Evolutionary conservation across 2,888 invertebrate genomes (phyloP), one percentile per base, ranked within the genome.

Genomic region (Drosophila anomelani): DNA sequence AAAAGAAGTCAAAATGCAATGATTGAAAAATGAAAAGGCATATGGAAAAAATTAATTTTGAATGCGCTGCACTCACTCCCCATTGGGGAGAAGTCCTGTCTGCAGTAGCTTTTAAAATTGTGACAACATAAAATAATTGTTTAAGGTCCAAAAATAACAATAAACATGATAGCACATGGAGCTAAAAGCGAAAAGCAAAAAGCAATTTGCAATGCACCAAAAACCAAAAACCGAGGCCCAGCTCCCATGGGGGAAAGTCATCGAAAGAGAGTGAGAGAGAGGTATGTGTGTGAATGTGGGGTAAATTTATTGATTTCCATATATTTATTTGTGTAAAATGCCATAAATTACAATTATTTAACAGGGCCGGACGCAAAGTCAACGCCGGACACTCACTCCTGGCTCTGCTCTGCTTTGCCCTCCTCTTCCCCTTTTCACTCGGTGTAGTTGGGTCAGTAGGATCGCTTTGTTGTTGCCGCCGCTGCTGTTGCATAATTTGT

Each of bases 301-400:
- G 70, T 49, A 76, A 81, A 87, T 85, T 85, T 85, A 85, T 89
- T 89, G 85, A 85, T 85, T 89, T 85, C 69, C 82, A 80, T 78
- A 88, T 80, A 86, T 85, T 86, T 81, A 87, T 89, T 84, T 89
- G 82, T 80, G 81, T 76, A 81, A 85, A 85, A 89, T 85, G 88
- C 89, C 85, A 85, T 85, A 89, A 85, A 85, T 89, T 89, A 85
- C 85, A 87, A 89, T 85, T 87, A 85, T 89, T 85, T 87, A 81
- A 78, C 87, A 79, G 74, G 55, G 72, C 71, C 77, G 79, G 64
- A 76, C 78, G 58, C 59, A 78, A 70, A 84, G 81, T 80, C 84
- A 83, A 80, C 56, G 63, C 38, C 49, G 61, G 38, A 43, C 57
- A 12, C 44, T 38, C 58, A 13, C 34, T 59, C 54, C 46, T n/a